These are phyloP conservation scores for Rhadinocentrus ornatus DNA, from an alignment of 2,797 vertebrate species.

Conservation along the genomic window DNA sequence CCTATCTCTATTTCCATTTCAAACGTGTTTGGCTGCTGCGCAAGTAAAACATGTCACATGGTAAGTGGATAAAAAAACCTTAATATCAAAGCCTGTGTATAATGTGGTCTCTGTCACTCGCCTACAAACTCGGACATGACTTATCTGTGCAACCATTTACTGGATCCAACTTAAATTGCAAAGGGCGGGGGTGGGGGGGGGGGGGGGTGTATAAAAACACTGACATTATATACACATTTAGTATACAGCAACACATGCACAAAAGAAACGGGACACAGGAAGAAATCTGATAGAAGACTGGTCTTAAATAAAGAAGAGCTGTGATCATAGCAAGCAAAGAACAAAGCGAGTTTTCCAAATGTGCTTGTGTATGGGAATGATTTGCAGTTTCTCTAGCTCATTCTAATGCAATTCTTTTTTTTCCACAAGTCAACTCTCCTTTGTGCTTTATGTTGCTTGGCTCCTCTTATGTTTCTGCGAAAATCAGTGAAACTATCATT, in stretches of 20 bases:
- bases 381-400: conserved; percentile 19
- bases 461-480: conserved; percentile 49
- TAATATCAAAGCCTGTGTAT: conserved; percentile 7
- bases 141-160: conserved; percentile 28
- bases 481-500: conserved; percentile 62
- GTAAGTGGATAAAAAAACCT: not conserved
- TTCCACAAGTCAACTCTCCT: conserved; percentile 34
- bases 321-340: conserved; percentile 39
- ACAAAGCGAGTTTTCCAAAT: conserved; percentile 48
- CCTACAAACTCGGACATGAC: conserved; percentile 25
- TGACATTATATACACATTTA: conserved; percentile 3
- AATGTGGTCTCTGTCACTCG: conserved; percentile 34
- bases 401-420: conserved; percentile 30
- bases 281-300: conserved; percentile 33
- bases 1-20: not conserved
- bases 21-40: not conserved
- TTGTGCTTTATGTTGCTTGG: conserved; percentile 50
- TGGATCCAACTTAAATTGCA: conserved; percentile 15
- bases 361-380: conserved; percentile 33
- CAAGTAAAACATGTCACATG: not conserved
- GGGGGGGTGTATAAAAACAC: not conserved
- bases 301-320: conserved; percentile 34
- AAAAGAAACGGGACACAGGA: conserved; percentile 33
- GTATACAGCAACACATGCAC: not conserved
- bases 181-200: not conserved